A percentile compares a stretch with the other conserved stretches of the same genome.
phyloP scores from a whole-genome alignment of 1,140 invertebrate species.

The Mactra quadrangularis region DNA sequence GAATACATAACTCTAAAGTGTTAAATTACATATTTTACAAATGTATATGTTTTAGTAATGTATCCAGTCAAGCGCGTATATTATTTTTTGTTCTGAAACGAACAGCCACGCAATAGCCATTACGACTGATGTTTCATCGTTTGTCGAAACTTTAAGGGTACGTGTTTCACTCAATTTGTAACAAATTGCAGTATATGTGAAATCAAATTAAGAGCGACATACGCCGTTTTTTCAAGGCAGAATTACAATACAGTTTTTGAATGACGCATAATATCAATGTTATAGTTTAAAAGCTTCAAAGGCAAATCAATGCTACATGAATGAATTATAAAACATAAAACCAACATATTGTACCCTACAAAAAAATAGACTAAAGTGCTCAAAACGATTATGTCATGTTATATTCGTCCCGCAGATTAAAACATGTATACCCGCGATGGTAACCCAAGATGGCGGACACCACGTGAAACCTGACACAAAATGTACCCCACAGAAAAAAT shows the following conservation, averaged over 20 bases:
- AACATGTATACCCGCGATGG: not conserved
- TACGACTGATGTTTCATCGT: not conserved
- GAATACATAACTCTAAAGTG: not conserved
- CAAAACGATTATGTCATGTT: not conserved
- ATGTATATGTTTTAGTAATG: not conserved
- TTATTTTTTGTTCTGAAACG: not conserved
- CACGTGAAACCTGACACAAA: not conserved
- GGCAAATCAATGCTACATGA: no score
- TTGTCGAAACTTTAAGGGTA: no score
- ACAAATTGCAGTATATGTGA: no score
- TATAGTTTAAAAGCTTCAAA: no score
- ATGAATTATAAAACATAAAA: not conserved
- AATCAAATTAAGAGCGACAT: no score
- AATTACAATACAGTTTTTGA: no score
- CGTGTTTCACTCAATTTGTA: no score
- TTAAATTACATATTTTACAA: slow-evolving; percentile 14
- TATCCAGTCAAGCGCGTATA: not conserved
- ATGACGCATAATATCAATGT: no score
- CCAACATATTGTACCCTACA: not conserved
- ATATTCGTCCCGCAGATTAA: not conserved
- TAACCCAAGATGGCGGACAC: not conserved
- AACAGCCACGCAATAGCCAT: not conserved
- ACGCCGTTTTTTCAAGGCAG: no score
- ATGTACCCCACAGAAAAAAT: slow-evolving; percentile 33
- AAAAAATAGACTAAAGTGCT: no score